phyloP scores from a whole-genome alignment of 2,888 invertebrate species.

The Eilema griseolum region DNA sequence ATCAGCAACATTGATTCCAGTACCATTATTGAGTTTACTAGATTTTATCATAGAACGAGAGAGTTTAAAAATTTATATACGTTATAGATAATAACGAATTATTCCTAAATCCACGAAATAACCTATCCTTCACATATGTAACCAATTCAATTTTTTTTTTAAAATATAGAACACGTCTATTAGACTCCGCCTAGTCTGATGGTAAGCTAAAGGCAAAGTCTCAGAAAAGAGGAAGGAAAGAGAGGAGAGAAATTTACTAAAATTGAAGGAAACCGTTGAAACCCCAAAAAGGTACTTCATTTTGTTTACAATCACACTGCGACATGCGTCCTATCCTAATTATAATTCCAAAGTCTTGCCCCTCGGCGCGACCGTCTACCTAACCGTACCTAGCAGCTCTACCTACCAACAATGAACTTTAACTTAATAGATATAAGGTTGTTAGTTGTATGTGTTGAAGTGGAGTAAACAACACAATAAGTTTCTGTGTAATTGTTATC shows the following conservation, averaged over 20 bases:
- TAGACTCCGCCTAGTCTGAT: too few species aligned
- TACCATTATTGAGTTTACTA: too few species aligned
- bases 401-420: slow-evolving; percentile 17
- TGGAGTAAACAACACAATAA: slow-evolving; percentile 65
- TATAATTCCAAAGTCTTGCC: slow-evolving; percentile 53
- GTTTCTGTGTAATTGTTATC: slow-evolving; percentile 78
- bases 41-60: too few species aligned
- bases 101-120: too few species aligned
- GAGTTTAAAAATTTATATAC: too few species aligned
- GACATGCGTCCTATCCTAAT: slow-evolving; percentile 48
- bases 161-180: too few species aligned
- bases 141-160: not conserved
- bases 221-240: too few species aligned
- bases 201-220: too few species aligned
- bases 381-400: slow-evolving; percentile 37
- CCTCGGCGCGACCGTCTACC: slow-evolving; percentile 39
- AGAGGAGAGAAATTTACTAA: not conserved
- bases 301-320: slow-evolving; percentile 25
- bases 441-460: slow-evolving; percentile 23
- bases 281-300: not conserved
- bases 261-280: not conserved
- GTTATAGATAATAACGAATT: too few species aligned
- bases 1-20: too few species aligned
- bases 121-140: too few species aligned
- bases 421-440: slow-evolving; percentile 28